Percentiles rank a stretch among this genome's conserved stretches.
phyloP scores from a whole-genome alignment of 1,140 invertebrate genomes.

The Panulirus ornatus region DNA sequence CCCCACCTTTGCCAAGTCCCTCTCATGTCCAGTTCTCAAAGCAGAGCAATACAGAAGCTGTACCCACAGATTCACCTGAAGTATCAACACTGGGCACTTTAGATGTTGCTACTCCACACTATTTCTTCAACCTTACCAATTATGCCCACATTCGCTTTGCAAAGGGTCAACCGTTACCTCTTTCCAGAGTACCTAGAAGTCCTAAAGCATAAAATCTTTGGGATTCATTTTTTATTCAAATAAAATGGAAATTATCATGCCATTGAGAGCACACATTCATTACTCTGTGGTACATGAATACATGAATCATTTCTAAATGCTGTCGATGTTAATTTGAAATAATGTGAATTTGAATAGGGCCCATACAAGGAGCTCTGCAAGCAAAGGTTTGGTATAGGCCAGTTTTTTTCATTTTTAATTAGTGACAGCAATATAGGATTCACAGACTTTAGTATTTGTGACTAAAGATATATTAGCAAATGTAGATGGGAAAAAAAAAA shows the following conservation, averaged over 20 bases:
- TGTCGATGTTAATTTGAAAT: not conserved
- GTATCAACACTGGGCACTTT: slow-evolving; percentile 32
- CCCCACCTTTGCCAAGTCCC: slow-evolving; percentile 9
- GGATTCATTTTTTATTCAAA: not conserved
- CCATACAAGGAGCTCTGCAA: not conserved
- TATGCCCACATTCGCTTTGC: slow-evolving; percentile 25
- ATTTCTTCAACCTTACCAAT: slow-evolving; percentile 36
- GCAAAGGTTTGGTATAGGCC: not conserved
- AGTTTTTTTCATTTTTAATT: not conserved
- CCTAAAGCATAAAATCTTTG: not conserved
- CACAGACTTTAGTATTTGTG: not conserved
- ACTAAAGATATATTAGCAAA: not conserved
- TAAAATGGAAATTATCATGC: not conserved
- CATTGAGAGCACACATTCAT: not conserved
- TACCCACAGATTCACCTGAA: slow-evolving; percentile 20
- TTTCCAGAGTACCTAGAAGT: slow-evolving; percentile 39
- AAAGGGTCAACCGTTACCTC: slow-evolving; percentile 22
- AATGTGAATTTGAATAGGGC: not conserved
- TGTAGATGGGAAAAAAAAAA: too few species aligned
- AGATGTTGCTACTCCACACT: slow-evolving; percentile 49
- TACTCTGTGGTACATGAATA: not conserved
- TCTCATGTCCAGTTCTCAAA: not conserved
- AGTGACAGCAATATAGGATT: not conserved
- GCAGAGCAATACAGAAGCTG: not conserved
- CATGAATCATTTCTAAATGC: not conserved